phyloP scores from a whole-genome alignment of 2,113 vertebrate genomes.

The Ginglymostoma cirratum region DNA sequence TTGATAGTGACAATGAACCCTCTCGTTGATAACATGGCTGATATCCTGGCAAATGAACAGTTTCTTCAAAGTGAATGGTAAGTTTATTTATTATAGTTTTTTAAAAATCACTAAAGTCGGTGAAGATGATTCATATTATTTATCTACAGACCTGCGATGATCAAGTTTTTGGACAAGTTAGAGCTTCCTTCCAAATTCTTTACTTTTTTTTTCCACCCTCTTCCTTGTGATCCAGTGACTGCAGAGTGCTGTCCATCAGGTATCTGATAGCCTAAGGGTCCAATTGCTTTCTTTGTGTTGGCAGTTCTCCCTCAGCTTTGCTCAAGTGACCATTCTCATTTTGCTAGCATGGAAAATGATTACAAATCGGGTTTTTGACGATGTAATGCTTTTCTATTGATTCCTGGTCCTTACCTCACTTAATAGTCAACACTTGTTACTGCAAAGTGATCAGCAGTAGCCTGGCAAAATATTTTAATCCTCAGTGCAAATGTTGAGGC shows the following conservation, averaged over 20 bases:
- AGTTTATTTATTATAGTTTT: conserved; percentile 38
- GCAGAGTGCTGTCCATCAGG: background rate
- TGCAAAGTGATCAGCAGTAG: background rate
- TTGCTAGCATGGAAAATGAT: background rate
- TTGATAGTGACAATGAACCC: conserved; percentile 32
- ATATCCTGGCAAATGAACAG: conserved; percentile 39
- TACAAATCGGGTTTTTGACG: background rate
- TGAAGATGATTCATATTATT: background rate
- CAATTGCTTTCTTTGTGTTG: background rate
- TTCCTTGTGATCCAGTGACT: background rate
- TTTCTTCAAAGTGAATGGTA: conserved; percentile 47
- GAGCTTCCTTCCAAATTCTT: background rate
- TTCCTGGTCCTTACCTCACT: background rate
- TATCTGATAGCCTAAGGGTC: background rate
- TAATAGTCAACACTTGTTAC: background rate
- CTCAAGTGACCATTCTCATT: background rate
- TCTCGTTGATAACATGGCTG: conserved; percentile 32
- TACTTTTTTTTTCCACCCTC: background rate
- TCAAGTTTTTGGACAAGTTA: background rate
- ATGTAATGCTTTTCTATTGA: background rate
- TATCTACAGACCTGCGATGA: background rate
- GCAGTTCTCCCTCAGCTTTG: background rate
- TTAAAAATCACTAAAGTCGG: background rate
- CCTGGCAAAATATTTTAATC: background rate
- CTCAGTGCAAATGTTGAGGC: background rate